phyloP scores from a whole-genome alignment of 1,140 invertebrate species.

The Augochlora pura region DNA sequence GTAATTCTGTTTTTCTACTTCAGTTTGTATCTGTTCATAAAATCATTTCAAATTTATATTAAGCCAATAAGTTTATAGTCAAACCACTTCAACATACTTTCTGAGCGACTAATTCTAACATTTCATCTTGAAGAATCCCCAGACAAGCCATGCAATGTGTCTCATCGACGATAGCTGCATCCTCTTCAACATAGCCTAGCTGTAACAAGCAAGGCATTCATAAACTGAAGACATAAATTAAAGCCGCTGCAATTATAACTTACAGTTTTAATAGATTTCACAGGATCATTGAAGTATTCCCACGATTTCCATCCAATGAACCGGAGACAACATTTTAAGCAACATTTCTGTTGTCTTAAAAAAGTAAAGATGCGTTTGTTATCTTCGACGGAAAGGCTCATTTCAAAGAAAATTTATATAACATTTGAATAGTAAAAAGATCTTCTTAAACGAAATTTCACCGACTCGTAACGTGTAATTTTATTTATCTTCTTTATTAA shows the following conservation, averaged over 20 bases:
- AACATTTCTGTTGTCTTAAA: conserved; percentile 77
- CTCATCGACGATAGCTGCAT: conserved; percentile 59
- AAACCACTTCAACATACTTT: conserved; percentile 71
- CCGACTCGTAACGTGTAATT: not conserved
- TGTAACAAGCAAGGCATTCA: conserved; percentile 52
- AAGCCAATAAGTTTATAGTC: not conserved
- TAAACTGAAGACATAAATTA: not conserved
- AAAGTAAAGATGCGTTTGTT: conserved; percentile 72
- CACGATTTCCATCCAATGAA: conserved; percentile 76
- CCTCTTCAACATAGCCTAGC: conserved; percentile 61
- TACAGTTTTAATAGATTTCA: conserved; percentile 73
- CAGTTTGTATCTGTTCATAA: conserved; percentile 72
- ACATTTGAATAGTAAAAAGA: not conserved
- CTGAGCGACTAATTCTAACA: conserved; percentile 76
- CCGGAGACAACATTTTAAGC: conserved; percentile 81
- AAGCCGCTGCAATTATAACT: not conserved
- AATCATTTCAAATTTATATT: conserved; percentile 36
- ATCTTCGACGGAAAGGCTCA: conserved; percentile 43
- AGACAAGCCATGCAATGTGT: conserved; percentile 83
- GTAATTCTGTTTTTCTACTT: conserved; percentile 71
- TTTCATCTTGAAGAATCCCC: conserved; percentile 82
- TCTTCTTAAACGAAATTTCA: not conserved
- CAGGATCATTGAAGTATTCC: conserved; percentile 76
- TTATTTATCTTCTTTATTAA: not conserved
- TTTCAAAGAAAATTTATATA: conserved; percentile 12